Evolutionary conservation across 2,888 invertebrate species (phyloP).

Genomic region (Leucania comma): DNA sequence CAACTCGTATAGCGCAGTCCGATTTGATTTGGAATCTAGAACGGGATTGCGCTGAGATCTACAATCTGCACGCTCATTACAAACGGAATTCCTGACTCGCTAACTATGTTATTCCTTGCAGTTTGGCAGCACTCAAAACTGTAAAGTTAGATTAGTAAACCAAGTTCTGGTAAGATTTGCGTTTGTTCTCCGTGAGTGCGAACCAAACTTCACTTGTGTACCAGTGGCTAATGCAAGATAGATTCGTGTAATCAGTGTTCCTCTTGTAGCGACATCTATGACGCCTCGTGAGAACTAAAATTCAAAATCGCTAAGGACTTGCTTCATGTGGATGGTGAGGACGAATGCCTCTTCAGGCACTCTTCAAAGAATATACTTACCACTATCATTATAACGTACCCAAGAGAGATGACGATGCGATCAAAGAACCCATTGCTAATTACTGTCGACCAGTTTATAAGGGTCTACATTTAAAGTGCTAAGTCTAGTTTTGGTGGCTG

Average conservation of each 20-base stretch:
- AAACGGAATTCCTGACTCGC: constrained; percentile 38
- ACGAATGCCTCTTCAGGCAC: too few relatives aligned
- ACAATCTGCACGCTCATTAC: constrained; percentile 54
- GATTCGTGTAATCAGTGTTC: constrained; percentile 1
- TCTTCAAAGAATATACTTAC: too few relatives aligned
- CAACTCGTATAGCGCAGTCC: constrained; percentile 5
- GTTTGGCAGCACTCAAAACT: constrained; percentile 44
- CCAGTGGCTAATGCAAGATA: not conserved
- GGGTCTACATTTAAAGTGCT: too few relatives aligned
- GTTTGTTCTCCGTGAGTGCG: constrained; percentile 7
- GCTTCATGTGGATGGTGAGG: too few relatives aligned
- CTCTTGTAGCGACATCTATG: not conserved
- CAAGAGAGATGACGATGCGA: too few relatives aligned
- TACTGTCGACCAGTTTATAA: too few relatives aligned
- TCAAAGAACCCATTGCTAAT: too few relatives aligned
- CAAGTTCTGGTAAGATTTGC: constrained; percentile 12
- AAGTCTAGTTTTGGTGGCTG: too few relatives aligned
- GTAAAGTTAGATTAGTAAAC: constrained; percentile 34
- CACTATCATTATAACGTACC: too few relatives aligned
- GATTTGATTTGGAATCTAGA: constrained; percentile 34
- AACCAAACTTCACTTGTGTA: constrained; percentile 5
- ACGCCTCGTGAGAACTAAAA: too few relatives aligned
- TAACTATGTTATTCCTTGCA: constrained; percentile 46
- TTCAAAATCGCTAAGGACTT: too few relatives aligned
- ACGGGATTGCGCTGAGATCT: constrained; percentile 44